Percentiles rank a stretch among this genome's conserved stretches.
Evolutionary conservation across 2,888 invertebrate genomes (phyloP).

Genomic region (Margaritifera margaritifera): DNA sequence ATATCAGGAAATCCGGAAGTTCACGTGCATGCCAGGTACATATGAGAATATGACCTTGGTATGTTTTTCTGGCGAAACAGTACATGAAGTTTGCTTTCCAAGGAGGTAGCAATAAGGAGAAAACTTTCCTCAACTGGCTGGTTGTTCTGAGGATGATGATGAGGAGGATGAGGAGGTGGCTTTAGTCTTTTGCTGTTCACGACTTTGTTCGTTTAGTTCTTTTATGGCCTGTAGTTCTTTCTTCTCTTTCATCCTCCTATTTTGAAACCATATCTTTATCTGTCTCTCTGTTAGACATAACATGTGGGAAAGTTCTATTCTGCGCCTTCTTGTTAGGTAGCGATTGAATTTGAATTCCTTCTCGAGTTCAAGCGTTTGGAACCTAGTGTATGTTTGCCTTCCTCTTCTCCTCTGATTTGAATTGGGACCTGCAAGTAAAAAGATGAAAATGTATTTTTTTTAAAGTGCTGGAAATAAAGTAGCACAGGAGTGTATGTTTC

Average conservation of each 20-base stretch:
- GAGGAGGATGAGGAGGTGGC: constrained; percentile 22
- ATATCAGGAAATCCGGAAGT: too few relatives aligned
- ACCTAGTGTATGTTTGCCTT: constrained; percentile 96
- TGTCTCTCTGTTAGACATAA: constrained; percentile 97
- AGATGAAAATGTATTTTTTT: too few relatives aligned
- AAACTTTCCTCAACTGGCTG: constrained; percentile 29
- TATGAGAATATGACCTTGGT: too few relatives aligned
- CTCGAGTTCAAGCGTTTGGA: constrained; percentile 97
- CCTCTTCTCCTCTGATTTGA: constrained; percentile 96
- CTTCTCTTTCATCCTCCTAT: constrained; percentile 99
- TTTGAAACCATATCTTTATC: constrained; percentile 84
- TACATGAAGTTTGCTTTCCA: too few relatives aligned
- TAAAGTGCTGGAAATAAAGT: too few relatives aligned
- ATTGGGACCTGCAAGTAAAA: constrained; percentile 85
- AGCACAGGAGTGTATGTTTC: too few relatives aligned
- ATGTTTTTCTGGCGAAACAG: too few relatives aligned
- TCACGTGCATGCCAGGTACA: too few relatives aligned
- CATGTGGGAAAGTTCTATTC: constrained; percentile 98
- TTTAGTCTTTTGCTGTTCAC: constrained; percentile 32
- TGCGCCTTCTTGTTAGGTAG: constrained; percentile 95
- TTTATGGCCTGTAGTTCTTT: constrained; percentile 99
- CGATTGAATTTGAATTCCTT: constrained; percentile 99
- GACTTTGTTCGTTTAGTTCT: constrained; percentile 86
- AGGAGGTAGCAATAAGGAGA: too few relatives aligned
- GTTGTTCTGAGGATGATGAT: constrained; percentile 22